Conservation (phyloP, 1,140 invertebrate species). For the Brachionus asplanchnoidis region DNA sequence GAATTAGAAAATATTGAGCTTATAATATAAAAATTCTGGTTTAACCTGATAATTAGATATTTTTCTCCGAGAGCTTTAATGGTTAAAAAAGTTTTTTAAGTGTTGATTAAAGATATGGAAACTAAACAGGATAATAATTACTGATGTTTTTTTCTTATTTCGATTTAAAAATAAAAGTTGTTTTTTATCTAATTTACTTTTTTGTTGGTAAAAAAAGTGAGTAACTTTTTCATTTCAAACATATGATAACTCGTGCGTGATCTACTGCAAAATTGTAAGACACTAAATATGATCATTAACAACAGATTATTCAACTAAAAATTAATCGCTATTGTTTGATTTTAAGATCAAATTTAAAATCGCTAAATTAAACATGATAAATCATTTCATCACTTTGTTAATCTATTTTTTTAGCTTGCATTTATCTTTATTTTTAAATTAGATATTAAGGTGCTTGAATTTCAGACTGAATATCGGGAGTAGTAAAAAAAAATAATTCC, state of each 20-base stretch:
- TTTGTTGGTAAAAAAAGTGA: too few relatives aligned
- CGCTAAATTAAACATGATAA: not conserved
- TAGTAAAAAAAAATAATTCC: not conserved
- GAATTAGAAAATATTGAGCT: not conserved
- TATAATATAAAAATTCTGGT: not conserved
- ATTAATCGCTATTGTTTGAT: not conserved
- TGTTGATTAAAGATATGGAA: not conserved
- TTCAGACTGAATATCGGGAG: not conserved
- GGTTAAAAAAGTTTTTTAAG: not conserved
- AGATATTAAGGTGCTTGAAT: not conserved
- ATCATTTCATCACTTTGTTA: not conserved
- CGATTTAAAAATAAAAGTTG: too few relatives aligned
- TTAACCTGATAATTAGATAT: not conserved
- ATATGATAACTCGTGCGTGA: not conserved
- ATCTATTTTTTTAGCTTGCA: not conserved
- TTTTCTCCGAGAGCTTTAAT: not conserved
- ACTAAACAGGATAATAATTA: not conserved
- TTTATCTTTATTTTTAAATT: not conserved
- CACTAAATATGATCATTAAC: not conserved
- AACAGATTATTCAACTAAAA: not conserved
- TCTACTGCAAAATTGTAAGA: not conserved
- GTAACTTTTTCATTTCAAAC: too few relatives aligned
- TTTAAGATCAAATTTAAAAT: not conserved
- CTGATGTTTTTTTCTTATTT: not conserved
- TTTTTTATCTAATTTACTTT: too few relatives aligned